Evolutionary conservation across 2,888 invertebrate genomes (phyloP).

Genomic region (Stenurella melanura): DNA sequence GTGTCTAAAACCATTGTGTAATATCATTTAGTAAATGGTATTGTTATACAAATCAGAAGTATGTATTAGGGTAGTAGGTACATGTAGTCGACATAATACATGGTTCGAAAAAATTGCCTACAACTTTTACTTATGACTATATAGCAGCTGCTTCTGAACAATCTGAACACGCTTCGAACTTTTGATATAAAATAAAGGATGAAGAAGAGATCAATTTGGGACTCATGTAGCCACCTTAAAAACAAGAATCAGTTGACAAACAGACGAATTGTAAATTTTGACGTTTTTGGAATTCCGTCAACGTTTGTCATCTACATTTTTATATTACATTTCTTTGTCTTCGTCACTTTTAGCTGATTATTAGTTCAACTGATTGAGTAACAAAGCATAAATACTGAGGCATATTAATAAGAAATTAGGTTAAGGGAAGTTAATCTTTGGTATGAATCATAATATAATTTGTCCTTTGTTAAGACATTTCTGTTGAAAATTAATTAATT

Average conservation of each 20-base stretch:
- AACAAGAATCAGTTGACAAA: slow-evolving; percentile 4
- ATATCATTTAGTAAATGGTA: too few relatives aligned
- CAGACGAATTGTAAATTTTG: not conserved
- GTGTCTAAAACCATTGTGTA: too few relatives aligned
- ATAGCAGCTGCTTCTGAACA: too few relatives aligned
- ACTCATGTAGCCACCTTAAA: too few relatives aligned
- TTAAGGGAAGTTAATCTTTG: slow-evolving; percentile 2
- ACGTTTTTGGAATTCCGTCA: slow-evolving; percentile 13
- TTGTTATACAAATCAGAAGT: too few relatives aligned
- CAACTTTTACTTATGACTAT: too few relatives aligned
- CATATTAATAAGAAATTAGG: not conserved
- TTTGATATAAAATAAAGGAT: too few relatives aligned
- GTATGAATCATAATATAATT: slow-evolving; percentile 15
- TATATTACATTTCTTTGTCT: slow-evolving; percentile 23
- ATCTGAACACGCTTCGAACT: too few relatives aligned
- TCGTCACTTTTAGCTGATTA: slow-evolving; percentile 1
- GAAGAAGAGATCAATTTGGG: too few relatives aligned
- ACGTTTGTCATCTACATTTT: slow-evolving; percentile 16
- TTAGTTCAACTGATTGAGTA: not conserved
- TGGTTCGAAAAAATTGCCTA: too few relatives aligned
- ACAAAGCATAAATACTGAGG: not conserved
- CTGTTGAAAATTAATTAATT: not conserved
- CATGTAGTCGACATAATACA: too few relatives aligned
- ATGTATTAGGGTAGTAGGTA: too few relatives aligned
- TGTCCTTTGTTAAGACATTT: not conserved